Percentiles rank a stretch among this genome's conserved stretches.
These are phyloP conservation scores for Graphium colonna DNA, from an alignment of 2,888 invertebrate genomes.

Conservation along the genomic window DNA sequence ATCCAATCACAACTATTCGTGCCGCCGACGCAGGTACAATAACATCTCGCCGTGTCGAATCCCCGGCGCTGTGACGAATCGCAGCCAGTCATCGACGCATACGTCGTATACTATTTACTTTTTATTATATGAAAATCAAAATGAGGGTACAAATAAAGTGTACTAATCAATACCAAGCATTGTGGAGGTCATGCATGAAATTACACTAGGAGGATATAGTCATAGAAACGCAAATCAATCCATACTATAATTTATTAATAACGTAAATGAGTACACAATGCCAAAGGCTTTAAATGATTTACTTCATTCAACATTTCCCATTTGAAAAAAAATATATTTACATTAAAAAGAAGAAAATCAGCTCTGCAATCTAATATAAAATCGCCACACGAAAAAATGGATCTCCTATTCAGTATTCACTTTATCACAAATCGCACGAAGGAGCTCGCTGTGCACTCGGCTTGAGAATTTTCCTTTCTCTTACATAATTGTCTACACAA, in stretches of 20 bases:
- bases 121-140: conserved; percentile 1
- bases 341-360: conserved; percentile 72
- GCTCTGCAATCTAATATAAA: conserved; percentile 65
- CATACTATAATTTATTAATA: conserved; percentile 80
- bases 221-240: conserved; percentile 49
- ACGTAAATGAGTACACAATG: conserved; percentile 81
- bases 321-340: conserved; percentile 76
- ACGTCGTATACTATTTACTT: background rate
- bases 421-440: conserved; percentile 74
- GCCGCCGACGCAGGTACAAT: conserved; percentile 23
- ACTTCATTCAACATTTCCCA: conserved; percentile 74
- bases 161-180: conserved; percentile 13
- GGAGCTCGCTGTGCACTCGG: conserved; percentile 74
- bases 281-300: conserved; percentile 78
- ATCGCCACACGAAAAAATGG: conserved; percentile 61
- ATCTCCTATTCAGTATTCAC: conserved; percentile 50
- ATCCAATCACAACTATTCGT: conserved; percentile 48
- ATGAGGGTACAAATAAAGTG: background rate
- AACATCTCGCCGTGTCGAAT: conserved; percentile 27
- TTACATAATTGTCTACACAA: conserved; percentile 33
- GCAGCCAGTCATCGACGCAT: conserved; percentile 3
- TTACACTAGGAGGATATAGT: conserved; percentile 18
- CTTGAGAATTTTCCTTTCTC: conserved; percentile 35
- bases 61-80: conserved; percentile 15
- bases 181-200: conserved; percentile 17